Conservation (phyloP, 2,888 invertebrate genomes). For the Stegana nigrithorax region DNA sequence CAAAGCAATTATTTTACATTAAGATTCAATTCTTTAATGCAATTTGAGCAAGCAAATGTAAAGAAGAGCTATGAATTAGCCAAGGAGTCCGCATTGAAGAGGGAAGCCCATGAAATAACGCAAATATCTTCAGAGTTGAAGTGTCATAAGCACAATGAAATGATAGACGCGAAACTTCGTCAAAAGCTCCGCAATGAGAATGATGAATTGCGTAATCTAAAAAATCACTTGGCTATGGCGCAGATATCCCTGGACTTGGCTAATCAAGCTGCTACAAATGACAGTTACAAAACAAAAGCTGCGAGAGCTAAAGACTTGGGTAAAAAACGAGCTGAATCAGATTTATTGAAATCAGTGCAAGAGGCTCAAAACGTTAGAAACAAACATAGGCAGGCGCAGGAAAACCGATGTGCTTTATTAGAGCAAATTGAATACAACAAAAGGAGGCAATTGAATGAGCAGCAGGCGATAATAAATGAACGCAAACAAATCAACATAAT, state of each 20-base stretch:
- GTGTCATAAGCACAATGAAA: background rate
- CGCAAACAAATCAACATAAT: background rate
- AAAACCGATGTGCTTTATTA: background rate
- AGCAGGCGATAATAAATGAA: background rate
- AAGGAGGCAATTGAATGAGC: no score
- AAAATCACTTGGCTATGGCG: background rate
- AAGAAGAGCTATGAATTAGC: background rate
- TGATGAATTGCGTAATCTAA: background rate
- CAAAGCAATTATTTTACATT: background rate
- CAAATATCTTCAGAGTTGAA: background rate
- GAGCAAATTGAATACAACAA: background rate
- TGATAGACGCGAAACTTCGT: background rate
- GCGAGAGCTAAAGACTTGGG: background rate
- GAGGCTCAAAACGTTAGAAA: background rate
- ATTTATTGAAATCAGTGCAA: background rate
- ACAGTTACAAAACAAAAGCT: background rate
- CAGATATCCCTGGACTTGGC: background rate
- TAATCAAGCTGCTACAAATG: background rate
- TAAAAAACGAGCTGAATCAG: background rate
- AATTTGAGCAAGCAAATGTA: background rate
- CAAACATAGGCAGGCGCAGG: background rate
- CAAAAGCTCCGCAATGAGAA: background rate
- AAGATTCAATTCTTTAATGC: background rate
- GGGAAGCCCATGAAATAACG: background rate
- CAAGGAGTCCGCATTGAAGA: background rate